Conservation (phyloP, 2,888 invertebrate species). For the Aspidiotus rigidus region DNA sequence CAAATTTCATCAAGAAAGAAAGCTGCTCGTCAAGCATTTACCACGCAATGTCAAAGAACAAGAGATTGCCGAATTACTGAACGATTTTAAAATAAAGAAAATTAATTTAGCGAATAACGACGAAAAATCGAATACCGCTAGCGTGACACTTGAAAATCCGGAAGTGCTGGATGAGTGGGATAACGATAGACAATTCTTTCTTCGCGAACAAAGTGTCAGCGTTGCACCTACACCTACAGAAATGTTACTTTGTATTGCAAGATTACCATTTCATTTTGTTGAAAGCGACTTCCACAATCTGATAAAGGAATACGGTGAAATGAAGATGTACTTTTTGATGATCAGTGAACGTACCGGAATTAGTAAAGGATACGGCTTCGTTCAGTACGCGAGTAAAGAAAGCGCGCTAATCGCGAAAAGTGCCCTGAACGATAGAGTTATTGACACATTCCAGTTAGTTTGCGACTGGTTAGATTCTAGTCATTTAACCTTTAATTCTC, state of each 20-base stretch:
- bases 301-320: conserved; percentile 44
- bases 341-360: conserved; percentile 46
- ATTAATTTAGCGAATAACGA: conserved; percentile 41
- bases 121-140: conserved; percentile 41
- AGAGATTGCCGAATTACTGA: conserved; percentile 42
- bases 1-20: conserved; percentile 44
- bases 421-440: conserved; percentile 43
- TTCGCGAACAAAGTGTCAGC: conserved; percentile 43
- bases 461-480: conserved; percentile 48
- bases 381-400: conserved; percentile 47
- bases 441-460: conserved; percentile 43
- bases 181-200: conserved; percentile 41
- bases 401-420: conserved; percentile 46
- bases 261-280: conserved; percentile 45
- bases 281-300: conserved; percentile 46
- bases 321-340: conserved; percentile 47
- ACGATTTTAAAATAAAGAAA: conserved; percentile 42
- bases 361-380: conserved; percentile 50
- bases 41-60: conserved; percentile 44
- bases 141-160: conserved; percentile 42
- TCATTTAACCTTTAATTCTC: conserved; percentile 45
- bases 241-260: conserved; percentile 47
- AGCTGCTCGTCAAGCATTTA: conserved; percentile 44
- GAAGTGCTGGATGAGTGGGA: conserved; percentile 45
- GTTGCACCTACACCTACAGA: conserved; percentile 45